A percentile compares a stretch with the other conserved stretches of the same genome.
Evolutionary conservation across 2,113 vertebrate species (phyloP).

Genomic region (Psophia crepitans): DNA sequence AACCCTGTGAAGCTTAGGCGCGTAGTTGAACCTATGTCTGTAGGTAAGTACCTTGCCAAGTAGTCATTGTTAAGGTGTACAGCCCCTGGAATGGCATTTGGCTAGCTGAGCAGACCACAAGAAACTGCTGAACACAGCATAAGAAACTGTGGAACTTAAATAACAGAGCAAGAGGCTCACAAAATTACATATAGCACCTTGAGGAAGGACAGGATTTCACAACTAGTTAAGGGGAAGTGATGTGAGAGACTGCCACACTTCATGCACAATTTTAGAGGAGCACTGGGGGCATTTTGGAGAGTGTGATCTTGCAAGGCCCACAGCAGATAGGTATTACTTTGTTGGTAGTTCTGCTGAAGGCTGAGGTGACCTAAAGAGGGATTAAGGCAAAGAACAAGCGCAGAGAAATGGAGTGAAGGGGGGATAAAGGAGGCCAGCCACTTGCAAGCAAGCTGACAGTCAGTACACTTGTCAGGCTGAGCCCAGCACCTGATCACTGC

Average conservation of each 20-base stretch:
- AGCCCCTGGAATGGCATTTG: not conserved
- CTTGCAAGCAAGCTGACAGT: not conserved
- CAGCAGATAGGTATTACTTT: not conserved
- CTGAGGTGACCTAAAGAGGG: not conserved
- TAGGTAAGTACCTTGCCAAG: not conserved
- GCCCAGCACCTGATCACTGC: not conserved
- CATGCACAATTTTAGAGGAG: not conserved
- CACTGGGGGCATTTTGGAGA: not conserved
- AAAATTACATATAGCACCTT: not conserved
- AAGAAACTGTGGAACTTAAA: not conserved
- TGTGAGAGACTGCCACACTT: not conserved
- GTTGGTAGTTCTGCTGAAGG: not conserved
- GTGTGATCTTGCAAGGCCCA: not conserved
- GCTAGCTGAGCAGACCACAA: not conserved
- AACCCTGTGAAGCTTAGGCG: not conserved
- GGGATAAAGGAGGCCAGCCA: not conserved
- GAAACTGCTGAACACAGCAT: not conserved
- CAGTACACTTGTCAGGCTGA: not conserved
- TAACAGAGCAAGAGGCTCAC: not conserved
- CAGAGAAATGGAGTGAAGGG: not conserved
- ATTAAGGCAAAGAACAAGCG: not conserved
- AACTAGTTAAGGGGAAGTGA: not conserved
- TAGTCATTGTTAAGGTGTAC: not conserved
- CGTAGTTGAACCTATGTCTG: not conserved
- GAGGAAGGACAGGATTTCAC: not conserved